Percentiles rank a stretch among this genome's conserved stretches.
Conservation (phyloP, 2,113 vertebrate species). For the Danio rerio region DNA sequence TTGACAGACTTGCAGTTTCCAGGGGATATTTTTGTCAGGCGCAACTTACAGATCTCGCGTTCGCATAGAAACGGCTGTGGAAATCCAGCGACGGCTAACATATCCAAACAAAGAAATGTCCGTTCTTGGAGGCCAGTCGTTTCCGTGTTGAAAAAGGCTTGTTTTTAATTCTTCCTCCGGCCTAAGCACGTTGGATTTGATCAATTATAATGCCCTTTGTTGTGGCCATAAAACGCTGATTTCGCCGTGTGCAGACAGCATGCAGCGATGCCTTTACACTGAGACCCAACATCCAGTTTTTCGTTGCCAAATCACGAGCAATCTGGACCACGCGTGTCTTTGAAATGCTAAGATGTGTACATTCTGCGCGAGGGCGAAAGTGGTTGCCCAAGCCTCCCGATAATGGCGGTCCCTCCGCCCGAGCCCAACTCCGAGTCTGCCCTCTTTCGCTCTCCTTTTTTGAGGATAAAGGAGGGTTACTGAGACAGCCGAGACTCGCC, state of each 20-base stretch:
- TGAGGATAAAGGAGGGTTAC: constrained; percentile 72
- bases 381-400: constrained; percentile 71
- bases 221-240: constrained; percentile 72
- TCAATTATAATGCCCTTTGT: constrained; percentile 79
- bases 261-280: constrained; percentile 59
- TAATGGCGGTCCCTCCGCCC: constrained; percentile 79
- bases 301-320: constrained; percentile 46
- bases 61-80: constrained; percentile 12
- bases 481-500: constrained; percentile 77
- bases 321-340: constrained; percentile 13
- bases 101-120: constrained; percentile 35
- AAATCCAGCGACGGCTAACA: constrained; percentile 21
- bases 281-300: constrained; percentile 53
- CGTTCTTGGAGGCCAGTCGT: constrained; percentile 30
- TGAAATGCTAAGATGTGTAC: not conserved
- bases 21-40: not conserved
- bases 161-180: constrained; percentile 56
- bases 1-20: constrained; percentile 27
- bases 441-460: constrained; percentile 43
- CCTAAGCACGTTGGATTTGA: constrained; percentile 75
- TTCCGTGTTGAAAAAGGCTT: constrained; percentile 41
- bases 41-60: constrained; percentile 27
- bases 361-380: constrained; percentile 62
- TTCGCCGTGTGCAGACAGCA: constrained; percentile 62
- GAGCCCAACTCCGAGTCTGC: constrained; percentile 66